These are phyloP conservation scores for Therioaphis trifolii DNA, from an alignment of 2,888 invertebrate genomes.

Conservation along the genomic window DNA sequence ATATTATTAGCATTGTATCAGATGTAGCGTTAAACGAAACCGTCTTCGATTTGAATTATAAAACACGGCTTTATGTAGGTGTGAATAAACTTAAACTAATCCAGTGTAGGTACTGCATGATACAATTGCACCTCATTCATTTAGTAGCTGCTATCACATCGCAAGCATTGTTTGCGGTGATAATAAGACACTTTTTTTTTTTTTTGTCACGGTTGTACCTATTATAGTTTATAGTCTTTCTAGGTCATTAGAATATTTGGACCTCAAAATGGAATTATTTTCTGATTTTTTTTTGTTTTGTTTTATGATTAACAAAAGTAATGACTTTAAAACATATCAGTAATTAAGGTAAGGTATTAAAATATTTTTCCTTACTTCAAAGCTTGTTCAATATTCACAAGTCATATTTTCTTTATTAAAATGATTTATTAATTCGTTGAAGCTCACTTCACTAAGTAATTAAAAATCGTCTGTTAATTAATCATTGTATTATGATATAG, in stretches of 20 bases:
- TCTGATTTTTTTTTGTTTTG: background rate
- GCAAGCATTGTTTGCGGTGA: constrained; percentile 55
- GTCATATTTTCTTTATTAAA: background rate
- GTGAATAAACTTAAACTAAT: constrained; percentile 56
- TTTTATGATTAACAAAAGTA: constrained; percentile 3
- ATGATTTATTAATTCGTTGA: constrained; percentile 14
- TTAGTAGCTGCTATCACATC: constrained; percentile 49
- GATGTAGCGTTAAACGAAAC: background rate
- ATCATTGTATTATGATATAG: constrained; percentile 7
- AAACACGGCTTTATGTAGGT: constrained; percentile 51
- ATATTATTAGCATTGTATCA: constrained; percentile 20
- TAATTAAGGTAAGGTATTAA: constrained; percentile 6
- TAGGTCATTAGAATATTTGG: constrained; percentile 56
- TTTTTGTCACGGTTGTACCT: constrained; percentile 51
- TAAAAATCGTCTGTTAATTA: constrained; percentile 24
- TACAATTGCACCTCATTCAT: constrained; percentile 54
- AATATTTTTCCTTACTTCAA: background rate
- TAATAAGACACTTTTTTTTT: constrained; percentile 48
- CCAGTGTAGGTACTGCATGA: constrained; percentile 38
- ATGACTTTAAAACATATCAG: background rate
- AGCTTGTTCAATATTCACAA: background rate
- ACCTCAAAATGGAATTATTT: constrained; percentile 29
- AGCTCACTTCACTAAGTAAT: constrained; percentile 14
- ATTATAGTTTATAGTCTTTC: constrained; percentile 45
- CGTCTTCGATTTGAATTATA: background rate